These are phyloP conservation scores for Myrmecophaga tridactyla DNA, from an alignment of 2,113 vertebrate genomes.

Conservation along the genomic window DNA sequence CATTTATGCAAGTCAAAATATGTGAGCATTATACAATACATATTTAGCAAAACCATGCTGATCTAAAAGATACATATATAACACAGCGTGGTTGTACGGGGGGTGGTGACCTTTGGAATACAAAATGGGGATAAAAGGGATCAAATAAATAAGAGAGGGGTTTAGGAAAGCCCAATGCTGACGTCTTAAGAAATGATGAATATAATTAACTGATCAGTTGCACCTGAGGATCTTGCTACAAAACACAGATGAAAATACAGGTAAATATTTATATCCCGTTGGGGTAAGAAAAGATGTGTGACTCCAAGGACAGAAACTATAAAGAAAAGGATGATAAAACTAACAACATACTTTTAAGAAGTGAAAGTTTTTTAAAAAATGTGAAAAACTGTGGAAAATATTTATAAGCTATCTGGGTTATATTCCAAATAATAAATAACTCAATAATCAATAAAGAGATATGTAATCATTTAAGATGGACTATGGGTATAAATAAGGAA, in stretches of 20 bases:
- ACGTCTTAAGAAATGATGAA: neutral
- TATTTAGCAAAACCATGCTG: neutral
- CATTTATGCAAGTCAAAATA: neutral
- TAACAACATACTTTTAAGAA: neutral
- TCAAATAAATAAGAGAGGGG: neutral
- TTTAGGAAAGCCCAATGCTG: neutral
- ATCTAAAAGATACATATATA: neutral
- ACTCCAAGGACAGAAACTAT: neutral
- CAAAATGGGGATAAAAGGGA: neutral
- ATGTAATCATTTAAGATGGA: neutral
- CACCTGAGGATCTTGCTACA: neutral
- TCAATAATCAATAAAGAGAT: neutral
- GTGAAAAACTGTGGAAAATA: neutral
- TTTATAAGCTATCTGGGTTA: neutral
- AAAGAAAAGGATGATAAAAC: neutral
- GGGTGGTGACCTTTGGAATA: neutral
- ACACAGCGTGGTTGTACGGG: neutral
- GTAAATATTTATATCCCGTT: neutral
- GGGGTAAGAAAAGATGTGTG: neutral
- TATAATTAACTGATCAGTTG: neutral
- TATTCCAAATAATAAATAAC: neutral
- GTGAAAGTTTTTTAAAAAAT: neutral
- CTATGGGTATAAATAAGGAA: neutral
- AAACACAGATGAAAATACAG: neutral
- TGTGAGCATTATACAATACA: neutral